Percentiles rank a stretch among this genome's conserved stretches.
Evolutionary conservation across 2,113 vertebrate genomes (phyloP).

Genomic region (Pristiophorus japonicus): DNA sequence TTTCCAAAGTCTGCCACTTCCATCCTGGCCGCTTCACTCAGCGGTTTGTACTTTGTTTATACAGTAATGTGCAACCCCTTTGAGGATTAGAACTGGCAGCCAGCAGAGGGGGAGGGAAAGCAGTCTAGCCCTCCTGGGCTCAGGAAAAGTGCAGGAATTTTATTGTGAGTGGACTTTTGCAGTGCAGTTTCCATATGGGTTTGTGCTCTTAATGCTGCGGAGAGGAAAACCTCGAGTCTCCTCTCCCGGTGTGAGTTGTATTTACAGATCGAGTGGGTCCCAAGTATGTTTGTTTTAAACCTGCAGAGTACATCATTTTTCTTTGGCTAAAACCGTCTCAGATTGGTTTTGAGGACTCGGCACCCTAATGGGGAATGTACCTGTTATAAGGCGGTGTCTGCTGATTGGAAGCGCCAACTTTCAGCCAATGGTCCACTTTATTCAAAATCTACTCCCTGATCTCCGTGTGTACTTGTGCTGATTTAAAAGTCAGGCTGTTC

Average conservation of each 20-base stretch:
- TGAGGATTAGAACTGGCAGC: constrained; percentile 27
- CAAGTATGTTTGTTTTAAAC: neutral
- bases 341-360: neutral
- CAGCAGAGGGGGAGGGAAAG: neutral
- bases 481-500: neutral
- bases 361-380: neutral
- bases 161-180: neutral
- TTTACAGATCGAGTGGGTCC: too few relatives aligned
- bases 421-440: neutral
- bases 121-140: constrained; percentile 26
- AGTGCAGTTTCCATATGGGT: constrained; percentile 1
- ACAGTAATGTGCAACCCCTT: constrained; percentile 32
- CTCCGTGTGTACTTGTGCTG: neutral
- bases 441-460: neutral
- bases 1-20: constrained; percentile 31
- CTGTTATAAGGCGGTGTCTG: neutral
- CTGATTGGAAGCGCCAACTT: neutral
- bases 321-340: neutral
- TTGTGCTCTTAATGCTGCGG: neutral
- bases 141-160: neutral
- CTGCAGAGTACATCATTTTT: too few relatives aligned
- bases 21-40: constrained; percentile 15
- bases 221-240: neutral
- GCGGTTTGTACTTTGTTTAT: constrained; percentile 25
- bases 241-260: neutral